These are phyloP conservation scores for Silvanus unidentatus DNA, from an alignment of 2,888 invertebrate species.

Conservation along the genomic window DNA sequence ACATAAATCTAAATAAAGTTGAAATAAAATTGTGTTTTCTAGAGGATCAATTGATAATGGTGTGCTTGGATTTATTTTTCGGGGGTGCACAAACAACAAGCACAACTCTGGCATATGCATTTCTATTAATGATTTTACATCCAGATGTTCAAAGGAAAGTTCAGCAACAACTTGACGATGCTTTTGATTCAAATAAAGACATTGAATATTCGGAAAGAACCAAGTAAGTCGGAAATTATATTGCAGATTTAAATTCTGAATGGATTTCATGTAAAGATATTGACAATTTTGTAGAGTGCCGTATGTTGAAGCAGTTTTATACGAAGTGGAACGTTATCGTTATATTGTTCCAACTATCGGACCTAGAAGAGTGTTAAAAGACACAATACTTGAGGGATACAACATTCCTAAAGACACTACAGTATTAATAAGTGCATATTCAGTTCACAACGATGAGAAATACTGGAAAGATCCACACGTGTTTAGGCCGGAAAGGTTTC, in stretches of 20 bases:
- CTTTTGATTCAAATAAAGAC: conserved; percentile 43
- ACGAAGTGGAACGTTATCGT: conserved; percentile 49
- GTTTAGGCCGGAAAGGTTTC: conserved; percentile 61
- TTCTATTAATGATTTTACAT: conserved; percentile 55
- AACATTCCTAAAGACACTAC: conserved; percentile 43
- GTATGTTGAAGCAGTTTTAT: conserved; percentile 52
- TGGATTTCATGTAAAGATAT: too few relatives aligned
- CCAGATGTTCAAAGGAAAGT: conserved; percentile 55
- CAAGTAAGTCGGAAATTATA: conserved; percentile 37
- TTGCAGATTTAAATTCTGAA: not conserved
- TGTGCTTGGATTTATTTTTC: conserved; percentile 62
- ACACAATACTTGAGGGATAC: conserved; percentile 53
- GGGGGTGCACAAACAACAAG: conserved; percentile 62
- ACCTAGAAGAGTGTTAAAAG: conserved; percentile 49
- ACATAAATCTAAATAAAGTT: conserved; percentile 1
- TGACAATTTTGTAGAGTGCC: conserved; percentile 45
- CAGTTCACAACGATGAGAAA: conserved; percentile 52
- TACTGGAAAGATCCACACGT: conserved; percentile 57
- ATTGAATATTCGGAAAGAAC: conserved; percentile 47
- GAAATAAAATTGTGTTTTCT: conserved; percentile 31
- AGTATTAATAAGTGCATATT: conserved; percentile 40
- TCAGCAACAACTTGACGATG: conserved; percentile 50
- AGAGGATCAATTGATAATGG: conserved; percentile 60
- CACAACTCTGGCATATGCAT: conserved; percentile 55
- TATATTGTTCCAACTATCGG: conserved; percentile 48